A percentile compares a stretch with the other conserved stretches of the same genome.
Evolutionary conservation across 2,797 vertebrate species (phyloP).

Genomic region (Gadopsis bispinosus): DNA sequence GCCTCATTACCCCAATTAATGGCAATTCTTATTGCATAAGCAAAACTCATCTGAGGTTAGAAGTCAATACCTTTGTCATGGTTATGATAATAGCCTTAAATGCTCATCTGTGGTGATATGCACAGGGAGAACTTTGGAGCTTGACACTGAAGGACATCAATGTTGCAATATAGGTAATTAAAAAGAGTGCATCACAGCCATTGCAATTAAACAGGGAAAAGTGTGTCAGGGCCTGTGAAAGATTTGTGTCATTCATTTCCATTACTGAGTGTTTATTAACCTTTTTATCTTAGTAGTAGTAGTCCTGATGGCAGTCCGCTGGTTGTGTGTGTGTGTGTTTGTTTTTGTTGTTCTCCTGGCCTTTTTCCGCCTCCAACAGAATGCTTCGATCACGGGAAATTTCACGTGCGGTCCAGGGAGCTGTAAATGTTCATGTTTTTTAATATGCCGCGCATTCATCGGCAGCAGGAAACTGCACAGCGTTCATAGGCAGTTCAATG

Average conservation of each 20-base stretch:
- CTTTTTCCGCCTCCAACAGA: conserved; percentile 54
- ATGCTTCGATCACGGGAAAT: conserved; percentile 67
- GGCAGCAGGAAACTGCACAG: conserved; percentile 68
- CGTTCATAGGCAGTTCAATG: conserved; percentile 79
- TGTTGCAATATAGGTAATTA: conserved; percentile 77
- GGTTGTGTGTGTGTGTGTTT: conserved; percentile 29
- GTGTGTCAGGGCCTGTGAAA: conserved; percentile 75
- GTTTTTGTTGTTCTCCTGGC: conserved; percentile 42
- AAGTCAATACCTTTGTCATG: conserved; percentile 80
- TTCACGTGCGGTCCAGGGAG: conserved; percentile 66
- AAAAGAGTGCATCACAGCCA: conserved; percentile 70
- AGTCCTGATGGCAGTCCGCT: conserved; percentile 44
- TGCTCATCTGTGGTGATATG: conserved; percentile 69
- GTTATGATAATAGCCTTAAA: conserved; percentile 78
- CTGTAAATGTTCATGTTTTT: conserved; percentile 81
- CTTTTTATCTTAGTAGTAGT: conserved; percentile 67
- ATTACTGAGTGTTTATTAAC: conserved; percentile 80
- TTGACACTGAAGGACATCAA: conserved; percentile 78
- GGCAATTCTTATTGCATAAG: conserved; percentile 79
- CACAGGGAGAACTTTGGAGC: conserved; percentile 65
- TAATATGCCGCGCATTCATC: conserved; percentile 78
- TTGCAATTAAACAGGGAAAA: conserved; percentile 79
- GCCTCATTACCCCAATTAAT: conserved; percentile 84
- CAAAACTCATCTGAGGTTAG: conserved; percentile 78
- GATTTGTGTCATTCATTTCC: conserved; percentile 83